These are phyloP conservation scores for Theocolax elegans DNA, from an alignment of 1,140 invertebrate genomes.

Conservation along the genomic window DNA sequence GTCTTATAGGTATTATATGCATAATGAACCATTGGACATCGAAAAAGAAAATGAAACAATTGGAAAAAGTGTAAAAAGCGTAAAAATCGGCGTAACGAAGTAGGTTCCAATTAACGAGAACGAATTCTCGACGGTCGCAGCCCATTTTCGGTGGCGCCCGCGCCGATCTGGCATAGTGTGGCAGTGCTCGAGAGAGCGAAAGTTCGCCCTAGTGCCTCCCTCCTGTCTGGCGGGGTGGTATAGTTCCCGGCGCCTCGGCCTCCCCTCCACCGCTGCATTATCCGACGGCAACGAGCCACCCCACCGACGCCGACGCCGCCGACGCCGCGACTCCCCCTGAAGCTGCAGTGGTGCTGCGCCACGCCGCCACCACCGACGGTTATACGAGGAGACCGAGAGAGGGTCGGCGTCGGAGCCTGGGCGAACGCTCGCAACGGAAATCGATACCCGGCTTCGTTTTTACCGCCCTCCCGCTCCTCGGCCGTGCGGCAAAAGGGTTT, in stretches of 20 bases:
- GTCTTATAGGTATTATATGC: too few species aligned
- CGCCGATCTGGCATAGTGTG: constrained; percentile 56
- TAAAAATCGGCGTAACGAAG: too few species aligned
- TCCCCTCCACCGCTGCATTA: constrained; percentile 45
- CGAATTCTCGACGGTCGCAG: too few species aligned
- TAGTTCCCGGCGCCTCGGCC: constrained; percentile 47
- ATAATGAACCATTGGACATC: too few species aligned
- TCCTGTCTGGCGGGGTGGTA: constrained; percentile 55
- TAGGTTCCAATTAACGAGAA: too few species aligned
- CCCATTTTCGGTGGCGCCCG: not conserved
- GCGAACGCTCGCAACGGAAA: not conserved
- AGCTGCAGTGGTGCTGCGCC: constrained; percentile 17
- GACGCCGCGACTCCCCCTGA: not conserved
- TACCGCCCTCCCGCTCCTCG: constrained; percentile 12
- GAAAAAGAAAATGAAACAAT: too few species aligned
- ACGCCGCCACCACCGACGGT: not conserved
- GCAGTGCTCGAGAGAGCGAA: constrained; percentile 63
- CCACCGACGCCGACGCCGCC: not conserved
- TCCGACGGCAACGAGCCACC: too few species aligned
- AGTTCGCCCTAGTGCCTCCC: constrained; percentile 68
- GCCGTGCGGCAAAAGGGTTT: not conserved
- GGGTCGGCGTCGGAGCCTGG: too few species aligned
- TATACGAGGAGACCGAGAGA: not conserved
- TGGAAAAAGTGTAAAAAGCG: too few species aligned
- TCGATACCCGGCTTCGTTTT: constrained; percentile 38